These are phyloP conservation scores for Macrophya annulata DNA, from an alignment of 2,888 invertebrate genomes.

Conservation along the genomic window DNA sequence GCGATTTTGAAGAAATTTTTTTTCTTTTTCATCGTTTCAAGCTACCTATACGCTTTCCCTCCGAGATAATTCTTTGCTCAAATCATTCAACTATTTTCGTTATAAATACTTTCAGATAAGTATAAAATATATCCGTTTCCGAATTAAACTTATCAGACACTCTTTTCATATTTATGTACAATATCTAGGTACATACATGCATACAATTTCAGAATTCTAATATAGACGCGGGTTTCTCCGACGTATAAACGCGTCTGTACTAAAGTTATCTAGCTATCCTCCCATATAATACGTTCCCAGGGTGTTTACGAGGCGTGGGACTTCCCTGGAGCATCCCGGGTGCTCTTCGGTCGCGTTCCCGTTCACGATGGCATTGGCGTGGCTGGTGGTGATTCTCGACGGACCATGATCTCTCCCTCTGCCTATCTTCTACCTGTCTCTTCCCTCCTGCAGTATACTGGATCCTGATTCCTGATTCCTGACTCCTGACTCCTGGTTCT, in stretches of 20 bases:
- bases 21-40: too few relatives aligned
- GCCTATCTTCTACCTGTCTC: not conserved
- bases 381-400: conserved; percentile 36
- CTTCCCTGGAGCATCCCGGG: conserved; percentile 28
- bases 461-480: conserved; percentile 5
- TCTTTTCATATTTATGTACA: too few relatives aligned
- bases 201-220: not conserved
- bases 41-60: not conserved
- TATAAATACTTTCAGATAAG: not conserved
- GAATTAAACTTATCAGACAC: too few relatives aligned
- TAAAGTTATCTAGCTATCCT: conserved; percentile 24
- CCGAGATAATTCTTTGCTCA: not conserved
- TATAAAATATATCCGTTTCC: too few relatives aligned
- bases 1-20: not conserved
- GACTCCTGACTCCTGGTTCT: not conserved
- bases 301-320: conserved; percentile 53
- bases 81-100: not conserved
- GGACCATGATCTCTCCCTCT: not conserved
- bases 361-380: conserved; percentile 15
- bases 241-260: not conserved
- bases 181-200: too few relatives aligned
- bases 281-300: conserved; percentile 2
- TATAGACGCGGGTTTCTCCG: not conserved
- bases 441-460: not conserved
- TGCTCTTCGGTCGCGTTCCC: conserved; percentile 12